phyloP scores from a whole-genome alignment of 2,113 vertebrate species.

The Equus przewalskii region DNA sequence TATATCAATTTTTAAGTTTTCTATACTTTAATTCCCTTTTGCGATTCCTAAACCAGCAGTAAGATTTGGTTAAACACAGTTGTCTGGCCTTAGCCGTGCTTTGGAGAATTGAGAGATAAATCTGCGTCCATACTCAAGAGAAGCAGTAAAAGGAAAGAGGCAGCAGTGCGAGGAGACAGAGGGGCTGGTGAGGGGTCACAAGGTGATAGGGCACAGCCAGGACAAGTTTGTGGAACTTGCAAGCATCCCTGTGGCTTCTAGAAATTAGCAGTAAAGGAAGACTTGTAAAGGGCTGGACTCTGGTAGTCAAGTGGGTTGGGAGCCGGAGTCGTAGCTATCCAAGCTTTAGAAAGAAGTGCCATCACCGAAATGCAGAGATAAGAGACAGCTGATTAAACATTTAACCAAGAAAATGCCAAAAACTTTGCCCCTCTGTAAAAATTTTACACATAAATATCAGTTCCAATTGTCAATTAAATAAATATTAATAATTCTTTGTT shows the following conservation, averaged over 20 bases:
- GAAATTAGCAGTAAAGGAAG: not conserved
- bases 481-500: slow-evolving; percentile 21
- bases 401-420: not conserved
- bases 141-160: not conserved
- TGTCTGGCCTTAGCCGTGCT: not conserved
- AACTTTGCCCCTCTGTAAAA: not conserved
- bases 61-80: not conserved
- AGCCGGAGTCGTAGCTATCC: not conserved
- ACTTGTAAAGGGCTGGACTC: not conserved
- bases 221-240: not conserved
- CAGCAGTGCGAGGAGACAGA: not conserved
- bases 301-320: not conserved
- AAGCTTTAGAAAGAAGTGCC: not conserved
- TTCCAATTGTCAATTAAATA: not conserved
- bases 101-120: not conserved
- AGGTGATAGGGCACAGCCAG: not conserved
- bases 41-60: not conserved
- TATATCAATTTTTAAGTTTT: not conserved
- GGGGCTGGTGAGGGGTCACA: too few species aligned
- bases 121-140: not conserved
- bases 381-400: not conserved
- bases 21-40: not conserved
- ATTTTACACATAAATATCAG: not conserved
- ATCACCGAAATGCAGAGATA: not conserved
- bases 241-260: not conserved